Conservation (phyloP, 2,888 invertebrate species). For the Sepioteuthis lessoniana region DNA sequence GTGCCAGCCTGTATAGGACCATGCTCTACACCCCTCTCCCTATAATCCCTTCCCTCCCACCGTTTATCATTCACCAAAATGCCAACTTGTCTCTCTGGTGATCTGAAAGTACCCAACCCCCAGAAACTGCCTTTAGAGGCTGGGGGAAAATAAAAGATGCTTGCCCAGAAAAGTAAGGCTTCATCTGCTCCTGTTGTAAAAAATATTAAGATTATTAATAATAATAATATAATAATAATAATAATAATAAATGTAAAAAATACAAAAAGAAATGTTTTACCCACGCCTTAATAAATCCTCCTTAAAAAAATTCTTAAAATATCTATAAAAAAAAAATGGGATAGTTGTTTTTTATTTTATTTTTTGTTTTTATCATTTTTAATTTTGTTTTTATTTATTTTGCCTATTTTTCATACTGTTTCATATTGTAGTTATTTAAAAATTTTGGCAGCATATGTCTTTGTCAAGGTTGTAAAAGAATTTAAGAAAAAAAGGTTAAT, state of each 20-base stretch:
- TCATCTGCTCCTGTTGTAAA: slow-evolving; percentile 33
- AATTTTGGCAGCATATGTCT: background rate
- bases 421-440: background rate
- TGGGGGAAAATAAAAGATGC: background rate
- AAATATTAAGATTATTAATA: background rate
- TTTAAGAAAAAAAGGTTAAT: background rate
- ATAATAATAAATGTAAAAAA: slow-evolving; percentile 4
- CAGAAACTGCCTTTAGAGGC: background rate
- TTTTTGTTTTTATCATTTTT: background rate
- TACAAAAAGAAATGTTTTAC: slow-evolving; percentile 16
- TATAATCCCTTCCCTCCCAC: background rate
- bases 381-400: background rate
- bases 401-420: background rate
- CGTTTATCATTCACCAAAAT: slow-evolving; percentile 23
- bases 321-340: background rate
- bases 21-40: background rate
- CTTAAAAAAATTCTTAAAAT: background rate
- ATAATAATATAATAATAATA: too few species aligned
- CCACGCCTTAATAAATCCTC: slow-evolving; percentile 33
- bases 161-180: background rate
- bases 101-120: background rate
- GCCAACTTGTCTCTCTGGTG: background rate
- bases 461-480: background rate
- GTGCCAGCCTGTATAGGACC: background rate
- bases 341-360: background rate